Base-by-base conservation (phyloP, 2,888 invertebrate genomes). In the Clistopyga incitator region DNA sequence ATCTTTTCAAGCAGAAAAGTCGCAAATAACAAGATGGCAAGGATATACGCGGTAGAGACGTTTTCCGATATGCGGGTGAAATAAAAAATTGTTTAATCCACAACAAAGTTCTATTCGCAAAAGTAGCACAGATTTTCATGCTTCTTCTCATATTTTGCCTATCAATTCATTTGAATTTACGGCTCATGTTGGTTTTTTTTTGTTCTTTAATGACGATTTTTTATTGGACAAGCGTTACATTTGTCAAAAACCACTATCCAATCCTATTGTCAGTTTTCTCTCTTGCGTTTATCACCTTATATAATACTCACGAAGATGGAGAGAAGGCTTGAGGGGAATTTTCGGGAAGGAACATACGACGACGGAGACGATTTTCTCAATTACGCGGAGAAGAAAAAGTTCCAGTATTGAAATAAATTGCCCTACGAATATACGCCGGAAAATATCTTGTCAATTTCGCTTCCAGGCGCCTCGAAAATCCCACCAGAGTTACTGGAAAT, bases 211-310 rank as follows among this genome's bases (percentile, higher is more conserved):
- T 75, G 52, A 61, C 50, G n/a, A 68, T 75, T 77, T 10, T 76
- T 70, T 42, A 80, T 80, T 68, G 77, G 65, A 68, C 61, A 84
- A 80, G 72, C 77, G 50, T 77, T 72, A 84, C 77, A 81, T 47
- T 70, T 72, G 77, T 72, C 77, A 54, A 64, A 64, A 80, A 77
- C 61, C 76, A 80, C 67, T 20, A 52, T 72, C 70, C 59, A 79
- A 38, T 74, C 42, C 77, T 77, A 78, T 29, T 23, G 15, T 83
- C 74, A 54, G 47, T 71, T 68, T 59, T 25, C 42, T 70, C 71
- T 59, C 67, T 56, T 65, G 29, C 64, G 29, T 23, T 61, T 20
- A 15, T 67, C 42, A 2, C 42, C 56, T 11, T 20, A 42, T 8
- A 6, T 8, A 6, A 61, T 82, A 74, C 29, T 68, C 34, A 45